phyloP scores from a whole-genome alignment of 1,140 invertebrate species.

The Acyrthosiphon pisum region DNA sequence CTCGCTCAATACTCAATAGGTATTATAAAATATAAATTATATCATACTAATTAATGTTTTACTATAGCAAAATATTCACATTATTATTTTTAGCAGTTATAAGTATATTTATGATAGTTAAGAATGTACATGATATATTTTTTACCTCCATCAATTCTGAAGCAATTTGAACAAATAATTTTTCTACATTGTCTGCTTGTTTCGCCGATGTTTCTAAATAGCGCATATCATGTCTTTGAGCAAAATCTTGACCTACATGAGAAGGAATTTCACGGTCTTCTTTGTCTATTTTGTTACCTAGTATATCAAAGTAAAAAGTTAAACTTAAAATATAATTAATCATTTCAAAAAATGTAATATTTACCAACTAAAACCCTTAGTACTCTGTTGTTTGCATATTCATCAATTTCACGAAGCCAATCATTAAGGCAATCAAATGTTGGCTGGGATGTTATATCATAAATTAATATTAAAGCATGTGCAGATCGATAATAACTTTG shows the following conservation, averaged over 20 bases:
- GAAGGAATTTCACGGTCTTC: conserved; percentile 94
- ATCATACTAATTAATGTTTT: too few relatives aligned
- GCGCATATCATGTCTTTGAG: conserved; percentile 93
- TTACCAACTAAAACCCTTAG: conserved; percentile 89
- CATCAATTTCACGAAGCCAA: conserved; percentile 95
- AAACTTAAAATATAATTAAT: background rate
- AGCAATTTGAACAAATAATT: conserved; percentile 94
- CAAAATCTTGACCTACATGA: conserved; percentile 95
- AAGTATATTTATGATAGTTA: background rate
- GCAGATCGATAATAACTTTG: conserved; percentile 98
- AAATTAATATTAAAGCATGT: conserved; percentile 95
- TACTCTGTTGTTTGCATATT: conserved; percentile 94
- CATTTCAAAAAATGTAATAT: conserved; percentile 60
- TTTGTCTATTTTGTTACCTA: conserved; percentile 94
- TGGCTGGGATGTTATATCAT: conserved; percentile 96
- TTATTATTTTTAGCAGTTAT: too few relatives aligned
- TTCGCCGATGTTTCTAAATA: conserved; percentile 98
- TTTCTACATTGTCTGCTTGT: conserved; percentile 96
- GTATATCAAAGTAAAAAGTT: background rate
- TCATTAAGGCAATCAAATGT: conserved; percentile 96
- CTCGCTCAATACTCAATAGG: too few relatives aligned
- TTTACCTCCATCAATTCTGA: conserved; percentile 86
- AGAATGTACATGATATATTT: background rate
- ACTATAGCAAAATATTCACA: too few relatives aligned
- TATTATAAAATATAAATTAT: too few relatives aligned